These are phyloP conservation scores for Macroramphosus scolopax DNA, from an alignment of 2,797 vertebrate genomes.

Conservation along the genomic window DNA sequence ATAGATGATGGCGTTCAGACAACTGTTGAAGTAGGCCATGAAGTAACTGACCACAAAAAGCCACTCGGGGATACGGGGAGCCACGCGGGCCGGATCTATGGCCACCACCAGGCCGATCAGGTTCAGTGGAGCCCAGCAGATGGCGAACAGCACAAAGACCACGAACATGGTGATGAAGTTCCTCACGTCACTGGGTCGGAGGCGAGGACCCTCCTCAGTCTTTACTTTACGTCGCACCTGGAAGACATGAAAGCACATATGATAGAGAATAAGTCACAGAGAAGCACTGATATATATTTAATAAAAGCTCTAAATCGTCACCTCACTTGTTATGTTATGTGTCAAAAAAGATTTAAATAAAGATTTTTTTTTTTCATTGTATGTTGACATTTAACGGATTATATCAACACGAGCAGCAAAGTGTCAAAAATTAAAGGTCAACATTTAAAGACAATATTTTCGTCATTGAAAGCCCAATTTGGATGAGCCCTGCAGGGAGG, in stretches of 20 bases:
- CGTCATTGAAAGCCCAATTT: background rate
- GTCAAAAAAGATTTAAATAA: slow-evolving; percentile 13
- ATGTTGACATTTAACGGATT: slow-evolving; percentile 21
- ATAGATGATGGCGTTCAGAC: slow-evolving; percentile 84
- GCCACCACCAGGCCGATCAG: slow-evolving; percentile 82
- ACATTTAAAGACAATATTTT: slow-evolving; percentile 5
- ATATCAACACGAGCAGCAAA: slow-evolving; percentile 7
- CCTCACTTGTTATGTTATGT: slow-evolving; percentile 20
- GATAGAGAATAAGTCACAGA: slow-evolving; percentile 7
- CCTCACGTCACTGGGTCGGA: slow-evolving; percentile 78
- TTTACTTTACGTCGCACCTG: slow-evolving; percentile 80
- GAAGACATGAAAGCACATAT: slow-evolving; percentile 10
- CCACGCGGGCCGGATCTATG: slow-evolving; percentile 73
- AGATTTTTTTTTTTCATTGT: slow-evolving; percentile 6
- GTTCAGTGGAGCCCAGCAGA: slow-evolving; percentile 86
- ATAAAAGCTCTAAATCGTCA: slow-evolving; percentile 4
- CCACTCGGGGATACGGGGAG: slow-evolving; percentile 78
- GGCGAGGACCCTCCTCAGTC: slow-evolving; percentile 70
- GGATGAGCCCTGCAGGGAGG: background rate
- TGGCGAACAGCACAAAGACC: slow-evolving; percentile 84
- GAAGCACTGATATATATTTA: background rate
- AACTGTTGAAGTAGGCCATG: slow-evolving; percentile 86
- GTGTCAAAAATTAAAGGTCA: slow-evolving; percentile 18
- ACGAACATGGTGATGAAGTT: slow-evolving; percentile 87
- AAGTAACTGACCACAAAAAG: slow-evolving; percentile 84